phyloP scores from a whole-genome alignment of 2,888 invertebrate species.

The Cerceris ruficornis region DNA sequence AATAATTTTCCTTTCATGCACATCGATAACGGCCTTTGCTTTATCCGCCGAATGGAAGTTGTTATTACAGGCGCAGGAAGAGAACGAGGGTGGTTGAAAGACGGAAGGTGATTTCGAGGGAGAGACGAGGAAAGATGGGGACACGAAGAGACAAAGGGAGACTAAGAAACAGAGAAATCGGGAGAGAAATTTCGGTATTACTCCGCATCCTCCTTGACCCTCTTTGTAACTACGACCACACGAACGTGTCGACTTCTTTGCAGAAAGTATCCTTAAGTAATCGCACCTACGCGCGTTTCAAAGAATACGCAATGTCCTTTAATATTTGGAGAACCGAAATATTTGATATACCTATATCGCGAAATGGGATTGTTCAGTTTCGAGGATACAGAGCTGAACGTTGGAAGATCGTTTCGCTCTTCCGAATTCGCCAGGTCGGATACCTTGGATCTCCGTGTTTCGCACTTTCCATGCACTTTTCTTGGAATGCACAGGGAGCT shows the following conservation, averaged over 20 bases:
- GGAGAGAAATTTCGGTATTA: no score
- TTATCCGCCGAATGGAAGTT: constrained; percentile 7
- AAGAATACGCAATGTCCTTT: neutral
- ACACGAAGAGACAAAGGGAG: no score
- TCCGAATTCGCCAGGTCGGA: neutral
- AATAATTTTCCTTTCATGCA: constrained; percentile 47
- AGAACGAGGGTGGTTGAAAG: no score
- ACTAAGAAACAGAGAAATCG: no score
- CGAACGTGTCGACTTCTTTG: no score
- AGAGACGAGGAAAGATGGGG: no score
- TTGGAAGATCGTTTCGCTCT: neutral
- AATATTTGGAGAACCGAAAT: neutral
- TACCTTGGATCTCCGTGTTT: constrained; percentile 4
- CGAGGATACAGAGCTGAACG: neutral
- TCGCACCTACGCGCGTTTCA: neutral
- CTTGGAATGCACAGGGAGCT: neutral
- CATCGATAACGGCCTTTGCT: constrained; percentile 10
- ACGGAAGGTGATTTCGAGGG: no score
- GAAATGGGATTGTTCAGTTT: neutral
- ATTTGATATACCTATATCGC: neutral
- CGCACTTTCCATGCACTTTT: neutral
- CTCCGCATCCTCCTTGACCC: no score
- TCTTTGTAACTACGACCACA: no score
- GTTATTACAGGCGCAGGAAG: neutral
- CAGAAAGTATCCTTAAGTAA: neutral